Evolutionary conservation across 1,140 invertebrate species (phyloP).

Genomic region (Anadara kagoshimensis): DNA sequence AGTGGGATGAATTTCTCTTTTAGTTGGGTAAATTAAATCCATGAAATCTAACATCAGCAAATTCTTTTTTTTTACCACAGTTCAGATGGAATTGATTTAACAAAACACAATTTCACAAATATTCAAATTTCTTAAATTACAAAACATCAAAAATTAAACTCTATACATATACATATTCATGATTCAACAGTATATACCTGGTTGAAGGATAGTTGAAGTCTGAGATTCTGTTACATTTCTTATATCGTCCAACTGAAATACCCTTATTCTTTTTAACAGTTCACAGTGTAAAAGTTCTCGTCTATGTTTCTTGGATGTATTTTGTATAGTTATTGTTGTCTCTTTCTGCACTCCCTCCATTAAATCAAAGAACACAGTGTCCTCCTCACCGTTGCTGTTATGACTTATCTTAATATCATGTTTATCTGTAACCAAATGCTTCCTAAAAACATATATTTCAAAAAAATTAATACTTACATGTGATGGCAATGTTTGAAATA

Average conservation of each 20-base stretch:
- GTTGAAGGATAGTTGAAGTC: slow-evolving; percentile 20
- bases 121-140: too few relatives aligned
- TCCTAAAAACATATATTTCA: slow-evolving; percentile 35
- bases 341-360: slow-evolving; percentile 34
- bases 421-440: slow-evolving; percentile 39
- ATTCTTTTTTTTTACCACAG: too few relatives aligned
- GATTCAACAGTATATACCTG: slow-evolving; percentile 35
- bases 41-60: too few relatives aligned
- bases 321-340: slow-evolving; percentile 26
- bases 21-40: too few relatives aligned
- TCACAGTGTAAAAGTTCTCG: slow-evolving; percentile 49
- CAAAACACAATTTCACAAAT: too few relatives aligned
- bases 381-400: slow-evolving; percentile 16
- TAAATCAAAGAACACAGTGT: slow-evolving; percentile 34
- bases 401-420: slow-evolving; percentile 30
- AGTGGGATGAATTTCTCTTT: too few relatives aligned
- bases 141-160: too few relatives aligned
- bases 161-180: too few relatives aligned
- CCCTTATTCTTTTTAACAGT: slow-evolving; percentile 49
- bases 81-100: too few relatives aligned
- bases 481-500: too few relatives aligned
- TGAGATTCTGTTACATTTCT: slow-evolving; percentile 47
- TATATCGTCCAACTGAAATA: slow-evolving; percentile 47
- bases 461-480: slow-evolving; percentile 1
- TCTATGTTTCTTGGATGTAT: not conserved